A percentile compares a stretch with the other conserved stretches of the same genome.
Conservation (phyloP, 2,113 vertebrate species). For the Silurus asotus region DNA sequence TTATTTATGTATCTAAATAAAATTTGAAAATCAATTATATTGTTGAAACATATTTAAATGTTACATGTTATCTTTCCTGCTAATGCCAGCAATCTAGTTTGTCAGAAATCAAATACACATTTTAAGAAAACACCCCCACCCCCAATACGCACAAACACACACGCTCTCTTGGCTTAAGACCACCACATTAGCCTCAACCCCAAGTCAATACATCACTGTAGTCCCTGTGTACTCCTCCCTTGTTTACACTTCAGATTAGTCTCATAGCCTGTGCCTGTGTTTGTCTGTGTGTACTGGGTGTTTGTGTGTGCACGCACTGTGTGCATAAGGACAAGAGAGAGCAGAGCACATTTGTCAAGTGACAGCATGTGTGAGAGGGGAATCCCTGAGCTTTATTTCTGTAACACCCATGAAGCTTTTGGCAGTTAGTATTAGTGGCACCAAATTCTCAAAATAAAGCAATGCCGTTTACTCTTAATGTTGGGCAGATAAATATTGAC, state of each 20-base stretch:
- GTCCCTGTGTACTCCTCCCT: conserved; percentile 46
- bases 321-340: conserved; percentile 45
- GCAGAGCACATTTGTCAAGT: conserved; percentile 54
- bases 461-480: conserved; percentile 21
- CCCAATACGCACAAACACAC: background rate
- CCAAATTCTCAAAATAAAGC: conserved; percentile 38
- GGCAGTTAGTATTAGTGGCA: conserved; percentile 27
- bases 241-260: conserved; percentile 57
- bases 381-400: conserved; percentile 53
- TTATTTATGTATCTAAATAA: background rate
- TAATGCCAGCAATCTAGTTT: background rate
- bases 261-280: conserved; percentile 52
- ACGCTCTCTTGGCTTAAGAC: background rate
- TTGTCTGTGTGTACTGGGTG: conserved; percentile 48
- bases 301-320: conserved; percentile 38
- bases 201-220: conserved; percentile 29
- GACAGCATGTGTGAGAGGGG: conserved; percentile 52
- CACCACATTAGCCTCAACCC: conserved; percentile 32
- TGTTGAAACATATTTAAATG: conserved; percentile 15
- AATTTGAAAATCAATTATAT: background rate
- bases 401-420: conserved; percentile 47
- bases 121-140: background rate
- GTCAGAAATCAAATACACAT: background rate
- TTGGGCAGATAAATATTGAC: conserved; percentile 51
- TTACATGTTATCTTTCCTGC: background rate